Conservation (phyloP, 2,888 invertebrate species). For the Helobdella robusta region DNA sequence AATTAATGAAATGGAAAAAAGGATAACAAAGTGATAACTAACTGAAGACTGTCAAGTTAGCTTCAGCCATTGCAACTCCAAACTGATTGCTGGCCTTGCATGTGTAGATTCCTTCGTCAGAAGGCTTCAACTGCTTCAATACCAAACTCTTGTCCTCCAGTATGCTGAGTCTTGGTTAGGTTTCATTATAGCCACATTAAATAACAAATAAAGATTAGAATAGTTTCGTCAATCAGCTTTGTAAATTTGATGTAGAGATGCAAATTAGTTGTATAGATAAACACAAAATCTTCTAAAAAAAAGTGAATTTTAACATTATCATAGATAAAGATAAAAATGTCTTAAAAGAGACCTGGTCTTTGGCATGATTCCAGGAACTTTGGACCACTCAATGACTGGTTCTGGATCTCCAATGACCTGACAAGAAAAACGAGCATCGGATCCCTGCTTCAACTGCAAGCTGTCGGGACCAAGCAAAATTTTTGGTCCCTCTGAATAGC, state of each 20-base stretch:
- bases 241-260: too few relatives aligned
- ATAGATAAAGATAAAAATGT: too few relatives aligned
- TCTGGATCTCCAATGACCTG: slow-evolving; percentile 34
- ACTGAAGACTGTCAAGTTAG: slow-evolving; percentile 16
- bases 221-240: too few relatives aligned
- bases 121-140: slow-evolving; percentile 16
- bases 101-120: slow-evolving; percentile 25
- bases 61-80: slow-evolving; percentile 12
- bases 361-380: slow-evolving; percentile 33
- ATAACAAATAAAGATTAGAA: too few relatives aligned
- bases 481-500: slow-evolving; percentile 31
- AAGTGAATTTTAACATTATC: too few relatives aligned
- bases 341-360: too few relatives aligned
- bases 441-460: too few relatives aligned
- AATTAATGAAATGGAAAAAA: too few relatives aligned
- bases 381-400: slow-evolving; percentile 36
- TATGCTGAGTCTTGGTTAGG: background rate
- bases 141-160: slow-evolving; percentile 23
- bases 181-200: too few relatives aligned
- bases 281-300: too few relatives aligned
- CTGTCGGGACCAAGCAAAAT: slow-evolving; percentile 30
- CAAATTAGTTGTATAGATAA: too few relatives aligned
- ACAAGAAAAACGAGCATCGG: slow-evolving; percentile 33
- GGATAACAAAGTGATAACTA: background rate
- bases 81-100: slow-evolving; percentile 22